Conservation (phyloP, 2,888 invertebrate genomes). For the Cerceris rybyensis region DNA sequence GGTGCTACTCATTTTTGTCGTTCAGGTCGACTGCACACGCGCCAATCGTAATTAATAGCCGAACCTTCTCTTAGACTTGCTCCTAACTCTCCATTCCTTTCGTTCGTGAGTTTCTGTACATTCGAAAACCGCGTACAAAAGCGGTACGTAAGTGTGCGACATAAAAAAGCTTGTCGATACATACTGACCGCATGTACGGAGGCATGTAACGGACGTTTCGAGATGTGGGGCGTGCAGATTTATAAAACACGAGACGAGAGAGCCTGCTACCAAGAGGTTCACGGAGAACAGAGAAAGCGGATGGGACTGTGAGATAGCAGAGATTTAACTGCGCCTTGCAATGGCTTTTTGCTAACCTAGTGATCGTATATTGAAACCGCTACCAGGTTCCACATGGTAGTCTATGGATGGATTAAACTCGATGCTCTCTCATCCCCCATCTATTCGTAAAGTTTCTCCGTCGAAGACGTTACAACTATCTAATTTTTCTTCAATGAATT, state of each 20-base stretch:
- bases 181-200: slow-evolving; percentile 42
- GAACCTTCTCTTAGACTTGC: slow-evolving; percentile 32
- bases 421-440: neutral
- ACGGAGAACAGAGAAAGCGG: slow-evolving; percentile 25
- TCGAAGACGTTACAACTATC: too few species aligned
- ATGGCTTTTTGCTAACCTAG: slow-evolving; percentile 50
- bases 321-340: slow-evolving; percentile 51
- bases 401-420: slow-evolving; percentile 3
- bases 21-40: slow-evolving; percentile 59
- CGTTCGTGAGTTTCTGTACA: slow-evolving; percentile 27
- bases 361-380: slow-evolving; percentile 23
- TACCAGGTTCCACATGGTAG: neutral
- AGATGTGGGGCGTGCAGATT: slow-evolving; percentile 53
- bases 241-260: slow-evolving; percentile 38
- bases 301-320: slow-evolving; percentile 41
- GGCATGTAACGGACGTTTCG: slow-evolving; percentile 50
- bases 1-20: slow-evolving; percentile 57
- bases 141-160: slow-evolving; percentile 24
- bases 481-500: too few species aligned
- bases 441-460: neutral
- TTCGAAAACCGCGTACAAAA: slow-evolving; percentile 40
- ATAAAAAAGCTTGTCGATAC: slow-evolving; percentile 52
- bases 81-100: neutral
- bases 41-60: slow-evolving; percentile 62
- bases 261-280: neutral